These are phyloP conservation scores for Nothoprocta pentlandii DNA, from an alignment of 2,113 vertebrate species.

Conservation along the genomic window DNA sequence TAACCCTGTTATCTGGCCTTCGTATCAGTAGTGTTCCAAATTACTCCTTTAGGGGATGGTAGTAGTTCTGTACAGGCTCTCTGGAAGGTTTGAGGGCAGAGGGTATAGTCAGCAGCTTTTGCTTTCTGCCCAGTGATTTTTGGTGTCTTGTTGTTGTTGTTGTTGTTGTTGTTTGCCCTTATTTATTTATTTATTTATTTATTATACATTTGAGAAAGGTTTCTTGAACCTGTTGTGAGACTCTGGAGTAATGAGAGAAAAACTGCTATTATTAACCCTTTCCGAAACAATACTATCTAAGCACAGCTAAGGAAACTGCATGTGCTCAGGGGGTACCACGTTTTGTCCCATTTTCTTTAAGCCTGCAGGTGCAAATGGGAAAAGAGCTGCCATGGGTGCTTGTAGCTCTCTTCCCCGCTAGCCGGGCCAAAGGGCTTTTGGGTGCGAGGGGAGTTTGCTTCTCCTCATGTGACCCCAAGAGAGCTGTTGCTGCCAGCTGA, in stretches of 20 bases:
- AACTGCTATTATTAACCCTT: slow-evolving; percentile 7
- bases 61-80: background rate
- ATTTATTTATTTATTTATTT: background rate
- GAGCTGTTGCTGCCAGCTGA: background rate
- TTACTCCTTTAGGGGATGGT: background rate
- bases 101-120: background rate
- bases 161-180: too few relatives aligned
- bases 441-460: background rate
- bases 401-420: background rate
- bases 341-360: slow-evolving; percentile 22
- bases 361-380: slow-evolving; percentile 34
- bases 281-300: background rate
- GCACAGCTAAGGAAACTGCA: slow-evolving; percentile 16
- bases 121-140: slow-evolving; percentile 8
- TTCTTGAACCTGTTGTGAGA: background rate
- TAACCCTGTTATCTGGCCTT: background rate
- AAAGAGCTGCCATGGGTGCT: background rate
- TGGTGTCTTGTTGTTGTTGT: background rate
- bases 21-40: background rate
- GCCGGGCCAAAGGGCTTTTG: rapidly evolving
- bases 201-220: background rate
- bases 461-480: background rate
- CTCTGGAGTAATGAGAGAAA: background rate
- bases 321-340: background rate
- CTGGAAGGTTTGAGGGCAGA: background rate